Evolutionary conservation across 2,113 vertebrate genomes (phyloP).

Genomic region (Macrotus californicus): DNA sequence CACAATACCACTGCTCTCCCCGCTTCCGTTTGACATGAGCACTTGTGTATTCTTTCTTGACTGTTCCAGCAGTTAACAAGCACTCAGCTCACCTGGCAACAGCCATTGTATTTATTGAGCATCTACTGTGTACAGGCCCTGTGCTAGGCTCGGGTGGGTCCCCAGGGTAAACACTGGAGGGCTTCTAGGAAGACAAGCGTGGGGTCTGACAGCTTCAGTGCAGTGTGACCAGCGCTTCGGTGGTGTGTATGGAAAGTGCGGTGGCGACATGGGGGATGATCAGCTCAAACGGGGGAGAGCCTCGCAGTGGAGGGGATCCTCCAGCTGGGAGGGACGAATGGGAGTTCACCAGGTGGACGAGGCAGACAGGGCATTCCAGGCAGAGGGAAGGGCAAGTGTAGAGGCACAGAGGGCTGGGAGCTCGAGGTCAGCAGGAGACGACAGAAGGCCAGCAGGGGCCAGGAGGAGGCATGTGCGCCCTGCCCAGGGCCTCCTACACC

Average conservation of each 20-base stretch:
- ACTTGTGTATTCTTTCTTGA: background rate
- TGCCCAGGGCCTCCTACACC: background rate
- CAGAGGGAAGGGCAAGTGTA: background rate
- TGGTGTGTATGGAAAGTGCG: background rate
- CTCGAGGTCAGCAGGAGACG: background rate
- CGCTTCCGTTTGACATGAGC: background rate
- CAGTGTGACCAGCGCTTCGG: background rate
- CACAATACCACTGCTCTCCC: background rate
- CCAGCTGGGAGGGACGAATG: background rate
- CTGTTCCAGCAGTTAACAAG: background rate
- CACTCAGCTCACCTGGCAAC: background rate
- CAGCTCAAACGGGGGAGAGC: background rate
- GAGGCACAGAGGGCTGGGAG: background rate
- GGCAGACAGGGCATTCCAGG: background rate
- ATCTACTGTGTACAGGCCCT: background rate
- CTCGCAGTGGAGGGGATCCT: background rate
- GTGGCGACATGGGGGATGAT: background rate
- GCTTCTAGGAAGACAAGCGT: background rate
- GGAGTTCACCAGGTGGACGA: background rate
- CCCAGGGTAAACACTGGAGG: background rate
- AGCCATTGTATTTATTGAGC: background rate
- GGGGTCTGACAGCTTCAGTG: rapidly evolving
- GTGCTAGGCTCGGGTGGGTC: background rate
- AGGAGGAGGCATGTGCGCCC: background rate
- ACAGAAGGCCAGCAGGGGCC: background rate